These are phyloP conservation scores for Anabas testudineus DNA, from an alignment of 2,797 vertebrate species.

Conservation along the genomic window DNA sequence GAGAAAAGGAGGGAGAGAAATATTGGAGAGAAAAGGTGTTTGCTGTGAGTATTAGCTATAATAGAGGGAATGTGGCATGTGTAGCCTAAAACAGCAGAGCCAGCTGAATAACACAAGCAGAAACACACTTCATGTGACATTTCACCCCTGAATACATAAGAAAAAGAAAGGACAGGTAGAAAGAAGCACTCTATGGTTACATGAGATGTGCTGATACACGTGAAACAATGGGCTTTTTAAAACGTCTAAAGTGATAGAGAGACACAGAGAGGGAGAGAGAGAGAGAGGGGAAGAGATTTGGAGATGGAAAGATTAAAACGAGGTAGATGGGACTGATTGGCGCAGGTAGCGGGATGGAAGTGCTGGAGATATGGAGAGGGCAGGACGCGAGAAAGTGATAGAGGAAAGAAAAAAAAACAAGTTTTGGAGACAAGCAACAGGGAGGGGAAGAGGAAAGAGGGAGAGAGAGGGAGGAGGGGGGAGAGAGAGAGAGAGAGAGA, in stretches of 20 bases:
- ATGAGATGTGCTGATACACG: conserved; percentile 79
- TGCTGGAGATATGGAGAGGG: conserved; percentile 72
- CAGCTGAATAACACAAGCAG: conserved; percentile 24
- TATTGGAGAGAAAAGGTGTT: conserved; percentile 68
- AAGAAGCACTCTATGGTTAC: conserved; percentile 50
- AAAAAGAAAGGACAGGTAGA: conserved; percentile 57
- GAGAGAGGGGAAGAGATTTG: conserved; percentile 79
- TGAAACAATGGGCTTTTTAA: conserved; percentile 83
- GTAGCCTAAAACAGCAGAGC: conserved; percentile 22
- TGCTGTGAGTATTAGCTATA: conserved; percentile 54
- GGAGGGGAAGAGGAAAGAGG: conserved; percentile 71
- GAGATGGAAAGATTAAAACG: conserved; percentile 81
- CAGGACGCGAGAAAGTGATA: conserved; percentile 82
- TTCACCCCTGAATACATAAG: conserved; percentile 25
- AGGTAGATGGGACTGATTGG: conserved; percentile 80
- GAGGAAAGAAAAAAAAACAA: conserved; percentile 67
- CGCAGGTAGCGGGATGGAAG: conserved; percentile 81
- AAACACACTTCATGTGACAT: conserved; percentile 39
- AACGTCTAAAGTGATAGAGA: conserved; percentile 66
- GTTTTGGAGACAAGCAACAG: conserved; percentile 76
- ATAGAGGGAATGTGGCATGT: conserved; percentile 58
- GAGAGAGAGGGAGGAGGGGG: conserved; percentile 33
- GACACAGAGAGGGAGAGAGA: conserved; percentile 40
- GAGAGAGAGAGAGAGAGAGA: conserved; percentile 49
- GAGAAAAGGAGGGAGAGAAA: conserved; percentile 68